Base-by-base conservation (phyloP, 2,797 vertebrate species). In the Denticeps clupeoides region DNA sequence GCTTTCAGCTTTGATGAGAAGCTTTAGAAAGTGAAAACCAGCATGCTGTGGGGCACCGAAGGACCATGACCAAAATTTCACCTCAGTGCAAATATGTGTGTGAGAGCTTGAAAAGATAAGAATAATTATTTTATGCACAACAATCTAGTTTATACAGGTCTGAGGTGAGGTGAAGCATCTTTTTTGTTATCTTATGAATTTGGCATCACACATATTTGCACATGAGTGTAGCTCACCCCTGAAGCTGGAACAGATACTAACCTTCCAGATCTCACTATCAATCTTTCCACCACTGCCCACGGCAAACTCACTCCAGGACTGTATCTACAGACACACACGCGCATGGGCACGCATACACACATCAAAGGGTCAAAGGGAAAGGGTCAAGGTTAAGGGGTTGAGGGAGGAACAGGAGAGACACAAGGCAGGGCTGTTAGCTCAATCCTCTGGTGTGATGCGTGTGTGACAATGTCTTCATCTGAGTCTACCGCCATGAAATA, bases 261-360 rank as follows among this genome's bases (percentile, higher is more conserved):
- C 84, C 84, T 86, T 86, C 84, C 84, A 86, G 70, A 85, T 63
- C 70, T 98, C 92, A 93, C 92, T 95, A 96, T 97, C 94, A 93
- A 98, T 96, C 87, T 97, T 98, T 87, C 93, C 91, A 81, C 83
- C 84, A 81, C 84, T 85, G 77, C 87, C 86, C 78, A 87, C 82
- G 75, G 92, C 93, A 94, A 90, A 94, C 82, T 93, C 91, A 90
- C 89, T 90, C 92, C 94, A 97, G 77, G 86, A 83, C 83, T 90
- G 90, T 89, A 93, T 96, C 93, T 96, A 90, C 74, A 40, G 19
- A n/a, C 11, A 35, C 15, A 43, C 10, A 47, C 18, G 46, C 15
- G 41, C 25, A 53, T 19, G 33, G 15, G 47, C 18, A 42, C 16
- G 50, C 12, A 53, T 22, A 42, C 22, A 61, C 22, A 65, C 15